phyloP scores from a whole-genome alignment of 1,140 invertebrate genomes.

The Scaptomyza montana region DNA sequence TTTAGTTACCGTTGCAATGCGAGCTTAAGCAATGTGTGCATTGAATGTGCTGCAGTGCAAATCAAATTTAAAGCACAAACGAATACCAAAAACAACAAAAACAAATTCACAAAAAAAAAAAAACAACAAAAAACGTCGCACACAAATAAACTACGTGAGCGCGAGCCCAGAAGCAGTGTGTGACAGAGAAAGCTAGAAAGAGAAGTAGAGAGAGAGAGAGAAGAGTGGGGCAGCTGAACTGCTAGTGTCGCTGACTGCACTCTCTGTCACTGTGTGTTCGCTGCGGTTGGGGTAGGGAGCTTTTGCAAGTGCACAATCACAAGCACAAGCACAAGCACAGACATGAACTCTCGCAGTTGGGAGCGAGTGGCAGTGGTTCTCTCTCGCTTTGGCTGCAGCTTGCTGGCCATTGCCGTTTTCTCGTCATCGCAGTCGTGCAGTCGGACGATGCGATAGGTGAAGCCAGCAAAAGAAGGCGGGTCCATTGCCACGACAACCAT shows the following conservation, averaged over 20 bases:
- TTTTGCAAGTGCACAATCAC: not conserved
- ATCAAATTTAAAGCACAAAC: slow-evolving; percentile 71
- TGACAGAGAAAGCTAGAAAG: not conserved
- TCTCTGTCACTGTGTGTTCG: not conserved
- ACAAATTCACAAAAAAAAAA: not conserved
- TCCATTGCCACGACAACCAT: slow-evolving; percentile 75
- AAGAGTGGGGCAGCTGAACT: not conserved
- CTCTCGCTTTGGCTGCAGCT: slow-evolving; percentile 54
- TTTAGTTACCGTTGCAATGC: slow-evolving; percentile 23
- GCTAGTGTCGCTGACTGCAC: slow-evolving; percentile 13
- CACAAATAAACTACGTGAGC: slow-evolving; percentile 35
- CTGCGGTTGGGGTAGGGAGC: slow-evolving; percentile 15
- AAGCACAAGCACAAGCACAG: slow-evolving; percentile 1
- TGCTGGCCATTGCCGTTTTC: slow-evolving; percentile 34
- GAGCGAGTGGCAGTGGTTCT: slow-evolving; percentile 23
- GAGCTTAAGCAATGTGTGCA: slow-evolving; percentile 35
- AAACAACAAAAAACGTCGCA: slow-evolving; percentile 15
- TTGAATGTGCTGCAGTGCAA: slow-evolving; percentile 38
- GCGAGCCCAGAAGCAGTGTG: slow-evolving; percentile 8
- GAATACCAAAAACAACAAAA: slow-evolving; percentile 27
- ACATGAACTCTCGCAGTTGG: slow-evolving; percentile 1
- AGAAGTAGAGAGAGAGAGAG: not conserved
- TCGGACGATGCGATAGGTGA: slow-evolving; percentile 69
- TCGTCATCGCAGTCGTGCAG: slow-evolving; percentile 50
- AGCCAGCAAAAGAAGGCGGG: slow-evolving; percentile 76